phyloP scores from a whole-genome alignment of 1,140 invertebrate genomes.

The Papilio polytes region DNA sequence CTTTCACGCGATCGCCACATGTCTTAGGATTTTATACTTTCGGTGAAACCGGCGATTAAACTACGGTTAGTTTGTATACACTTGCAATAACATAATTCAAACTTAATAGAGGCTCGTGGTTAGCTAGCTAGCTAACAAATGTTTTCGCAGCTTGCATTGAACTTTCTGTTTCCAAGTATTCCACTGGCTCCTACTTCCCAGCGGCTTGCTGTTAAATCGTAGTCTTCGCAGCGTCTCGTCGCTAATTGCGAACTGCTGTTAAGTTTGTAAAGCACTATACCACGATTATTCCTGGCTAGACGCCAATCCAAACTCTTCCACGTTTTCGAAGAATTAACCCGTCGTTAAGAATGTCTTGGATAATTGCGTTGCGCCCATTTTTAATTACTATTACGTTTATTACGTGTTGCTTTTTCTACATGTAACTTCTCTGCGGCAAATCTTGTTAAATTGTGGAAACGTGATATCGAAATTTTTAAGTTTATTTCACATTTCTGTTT shows the following conservation, averaged over 20 bases:
- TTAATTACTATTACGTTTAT: conserved; percentile 1
- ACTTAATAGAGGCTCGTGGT: neutral
- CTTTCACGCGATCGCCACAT: conserved; percentile 22
- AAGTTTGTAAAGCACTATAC: neutral
- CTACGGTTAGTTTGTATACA: conserved; percentile 18
- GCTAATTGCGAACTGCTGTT: neutral
- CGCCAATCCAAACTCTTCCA: neutral
- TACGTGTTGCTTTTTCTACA: neutral
- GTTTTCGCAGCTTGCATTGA: neutral
- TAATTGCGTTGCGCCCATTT: neutral
- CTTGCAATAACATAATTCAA: neutral
- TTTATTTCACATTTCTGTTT: neutral
- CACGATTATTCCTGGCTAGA: neutral
- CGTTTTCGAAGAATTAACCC: neutral
- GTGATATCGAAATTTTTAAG: neutral
- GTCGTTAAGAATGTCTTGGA: neutral
- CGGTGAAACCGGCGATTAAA: neutral
- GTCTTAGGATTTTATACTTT: conserved; percentile 2
- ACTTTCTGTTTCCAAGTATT: neutral
- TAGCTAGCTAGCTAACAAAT: neutral
- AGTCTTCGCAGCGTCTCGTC: neutral
- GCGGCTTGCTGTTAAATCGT: neutral
- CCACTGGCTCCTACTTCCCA: too few species aligned
- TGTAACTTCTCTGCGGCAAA: too few species aligned
- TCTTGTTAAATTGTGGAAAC: too few species aligned